Conservation (phyloP, 2,113 vertebrate genomes). For the Nyctibius bracteatus region DNA sequence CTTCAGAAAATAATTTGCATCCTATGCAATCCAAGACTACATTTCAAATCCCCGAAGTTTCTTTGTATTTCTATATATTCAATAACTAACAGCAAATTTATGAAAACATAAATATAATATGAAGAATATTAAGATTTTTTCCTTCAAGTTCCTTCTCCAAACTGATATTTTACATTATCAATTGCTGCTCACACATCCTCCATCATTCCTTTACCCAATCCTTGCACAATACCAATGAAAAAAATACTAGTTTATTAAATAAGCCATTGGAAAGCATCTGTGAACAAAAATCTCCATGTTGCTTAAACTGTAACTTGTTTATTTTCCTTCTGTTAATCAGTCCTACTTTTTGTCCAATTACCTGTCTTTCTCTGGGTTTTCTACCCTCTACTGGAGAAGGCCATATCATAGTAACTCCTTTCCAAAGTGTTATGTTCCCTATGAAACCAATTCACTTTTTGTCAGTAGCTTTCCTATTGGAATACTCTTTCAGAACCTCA, state of each 20-base stretch:
- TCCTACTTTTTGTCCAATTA: not conserved
- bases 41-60: not conserved
- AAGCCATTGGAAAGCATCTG: not conserved
- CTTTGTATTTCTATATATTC: not conserved
- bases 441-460: not conserved
- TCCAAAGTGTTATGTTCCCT: not conserved
- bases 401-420: not conserved
- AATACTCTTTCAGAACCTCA: not conserved
- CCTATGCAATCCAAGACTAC: not conserved
- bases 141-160: not conserved
- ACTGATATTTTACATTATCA: not conserved
- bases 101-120: not conserved
- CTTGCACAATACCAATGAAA: not conserved
- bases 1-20: not conserved
- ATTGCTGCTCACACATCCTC: not conserved
- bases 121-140: not conserved
- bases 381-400: not conserved
- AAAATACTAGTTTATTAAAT: not conserved
- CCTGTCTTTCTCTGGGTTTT: not conserved
- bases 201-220: not conserved
- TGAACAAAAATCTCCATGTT: not conserved
- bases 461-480: not conserved
- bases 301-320: not conserved
- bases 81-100: not conserved
- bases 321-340: not conserved